phyloP scores from a whole-genome alignment of 1,140 invertebrate species.

The Chironomus tepperi region DNA sequence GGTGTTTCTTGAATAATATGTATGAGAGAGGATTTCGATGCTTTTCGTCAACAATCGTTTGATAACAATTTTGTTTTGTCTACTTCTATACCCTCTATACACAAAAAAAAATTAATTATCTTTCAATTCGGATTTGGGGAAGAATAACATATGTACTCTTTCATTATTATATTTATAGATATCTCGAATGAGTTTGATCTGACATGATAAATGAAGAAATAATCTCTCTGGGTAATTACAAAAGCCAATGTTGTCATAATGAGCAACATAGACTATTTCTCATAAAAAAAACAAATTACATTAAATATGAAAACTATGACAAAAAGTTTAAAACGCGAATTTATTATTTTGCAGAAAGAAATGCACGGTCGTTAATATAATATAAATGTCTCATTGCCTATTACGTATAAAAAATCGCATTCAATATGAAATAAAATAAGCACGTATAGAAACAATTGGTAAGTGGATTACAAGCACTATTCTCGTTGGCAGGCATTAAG shows the following conservation, averaged over 20 bases:
- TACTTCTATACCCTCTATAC: no score
- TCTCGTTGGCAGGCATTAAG: slow-evolving; percentile 5
- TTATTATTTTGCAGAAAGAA: slow-evolving; percentile 2
- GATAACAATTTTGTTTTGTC: no score
- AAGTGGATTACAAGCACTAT: background rate
- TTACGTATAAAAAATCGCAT: background rate
- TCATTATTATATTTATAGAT: no score
- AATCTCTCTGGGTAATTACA: no score
- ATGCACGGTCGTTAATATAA: background rate
- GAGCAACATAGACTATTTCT: background rate
- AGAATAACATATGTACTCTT: no score
- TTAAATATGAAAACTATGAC: background rate
- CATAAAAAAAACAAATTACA: background rate
- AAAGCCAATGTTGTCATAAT: background rate
- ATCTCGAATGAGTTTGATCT: no score
- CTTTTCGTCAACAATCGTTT: no score
- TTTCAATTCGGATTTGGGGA: no score
- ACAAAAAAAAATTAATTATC: no score
- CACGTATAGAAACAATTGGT: background rate
- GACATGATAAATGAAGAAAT: no score
- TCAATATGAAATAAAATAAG: slow-evolving; percentile 8
- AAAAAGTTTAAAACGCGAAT: background rate
- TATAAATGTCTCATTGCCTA: background rate
- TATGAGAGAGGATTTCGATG: no score
- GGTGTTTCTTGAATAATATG: no score